Percentiles rank a stretch among this genome's conserved stretches.
Evolutionary conservation across 2,113 vertebrate species (phyloP).

Genomic region (Amphiprion ocellaris): DNA sequence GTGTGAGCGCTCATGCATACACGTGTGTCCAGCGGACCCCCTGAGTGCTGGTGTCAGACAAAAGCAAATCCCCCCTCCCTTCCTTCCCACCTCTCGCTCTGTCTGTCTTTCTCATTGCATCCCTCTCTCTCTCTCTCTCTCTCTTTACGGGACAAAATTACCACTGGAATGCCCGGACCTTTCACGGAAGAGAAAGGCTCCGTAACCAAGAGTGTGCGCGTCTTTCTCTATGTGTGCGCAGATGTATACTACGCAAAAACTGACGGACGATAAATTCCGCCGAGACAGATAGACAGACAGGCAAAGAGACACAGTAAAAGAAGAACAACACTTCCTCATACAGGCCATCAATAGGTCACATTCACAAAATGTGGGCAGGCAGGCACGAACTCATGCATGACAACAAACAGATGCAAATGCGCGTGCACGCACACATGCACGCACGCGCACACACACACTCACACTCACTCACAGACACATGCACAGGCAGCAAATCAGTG

Average conservation of each 20-base stretch:
- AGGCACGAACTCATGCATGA: conserved; percentile 60
- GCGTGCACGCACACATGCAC: conserved; percentile 27
- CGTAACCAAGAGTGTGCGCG: conserved; percentile 52
- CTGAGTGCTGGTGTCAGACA: conserved; percentile 84
- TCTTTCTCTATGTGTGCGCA: conserved; percentile 25
- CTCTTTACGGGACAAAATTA: conserved; percentile 94
- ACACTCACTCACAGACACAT: conserved; percentile 36
- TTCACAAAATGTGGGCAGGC: conserved; percentile 44
- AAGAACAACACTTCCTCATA: conserved; percentile 58
- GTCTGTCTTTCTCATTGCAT: conserved; percentile 56
- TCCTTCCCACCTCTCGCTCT: conserved; percentile 60
- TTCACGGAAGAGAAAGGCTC: conserved; percentile 87
- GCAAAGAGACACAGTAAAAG: conserved; percentile 62
- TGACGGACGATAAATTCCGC: conserved; percentile 70
- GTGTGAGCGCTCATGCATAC: conserved; percentile 61
- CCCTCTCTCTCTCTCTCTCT: conserved; percentile 52
- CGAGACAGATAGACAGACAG: conserved; percentile 57
- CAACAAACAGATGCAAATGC: conserved; percentile 70
- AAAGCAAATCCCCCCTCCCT: conserved; percentile 82
- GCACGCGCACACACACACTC: conserved; percentile 24
- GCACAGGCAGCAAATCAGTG: conserved; percentile 79
- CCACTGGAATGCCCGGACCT: conserved; percentile 89
- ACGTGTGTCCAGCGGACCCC: conserved; percentile 73
- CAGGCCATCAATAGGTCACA: conserved; percentile 57
- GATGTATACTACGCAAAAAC: conserved; percentile 54